Base-by-base conservation (phyloP, 2,797 vertebrate genomes). In the Falco peregrinus region DNA sequence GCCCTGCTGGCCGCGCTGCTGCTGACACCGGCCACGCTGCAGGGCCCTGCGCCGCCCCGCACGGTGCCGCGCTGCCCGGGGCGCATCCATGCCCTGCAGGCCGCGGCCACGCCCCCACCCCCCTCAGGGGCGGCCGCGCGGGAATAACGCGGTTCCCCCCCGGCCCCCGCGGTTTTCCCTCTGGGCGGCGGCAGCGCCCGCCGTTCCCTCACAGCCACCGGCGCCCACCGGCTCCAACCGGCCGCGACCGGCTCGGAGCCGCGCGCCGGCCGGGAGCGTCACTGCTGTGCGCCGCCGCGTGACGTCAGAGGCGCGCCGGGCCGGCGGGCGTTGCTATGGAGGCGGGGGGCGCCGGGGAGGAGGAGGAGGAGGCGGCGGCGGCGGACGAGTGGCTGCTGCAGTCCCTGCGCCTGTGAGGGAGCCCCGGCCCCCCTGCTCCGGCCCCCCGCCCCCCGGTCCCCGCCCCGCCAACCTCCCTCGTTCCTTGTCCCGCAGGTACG, bases 401-500 rank as follows among this genome's bases (percentile, higher is more conserved):
- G 71, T 91, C 94, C 10, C 73, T 95, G 91, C 63, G 73, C 9
- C 68, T 93, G 94, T 95, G 77, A 95, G 94, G 13, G 71, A 54
- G 4, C 6, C 56, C 22, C 35, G 11, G 35, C 35, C 35, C 35
- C 35, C 35, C 35, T 37, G 35, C 35, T 37, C 35, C 35, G 12
- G 56, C 31, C 8, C 53, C 53, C 53, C 53, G n/a, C n/a, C n/a
- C n/a, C n/a, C n/a, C n/a, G n/a, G 29, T 3, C 6, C 39, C n/a
- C 20, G 8, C 41, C 13, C 12, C 39, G 2, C 87, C 47, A 18
- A 16, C 50, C 54, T 56, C 68, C 54, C 3, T 14, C 31, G 21
- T 20, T 20, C 26, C 26, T 26, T 89, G 51, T 91, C 48, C 88
- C 35, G 41, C 91, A 93, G 94, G 63, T 99, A 99, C 97, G 98